phyloP scores from a whole-genome alignment of 1,140 invertebrate genomes.

The Cydia splendana region DNA sequence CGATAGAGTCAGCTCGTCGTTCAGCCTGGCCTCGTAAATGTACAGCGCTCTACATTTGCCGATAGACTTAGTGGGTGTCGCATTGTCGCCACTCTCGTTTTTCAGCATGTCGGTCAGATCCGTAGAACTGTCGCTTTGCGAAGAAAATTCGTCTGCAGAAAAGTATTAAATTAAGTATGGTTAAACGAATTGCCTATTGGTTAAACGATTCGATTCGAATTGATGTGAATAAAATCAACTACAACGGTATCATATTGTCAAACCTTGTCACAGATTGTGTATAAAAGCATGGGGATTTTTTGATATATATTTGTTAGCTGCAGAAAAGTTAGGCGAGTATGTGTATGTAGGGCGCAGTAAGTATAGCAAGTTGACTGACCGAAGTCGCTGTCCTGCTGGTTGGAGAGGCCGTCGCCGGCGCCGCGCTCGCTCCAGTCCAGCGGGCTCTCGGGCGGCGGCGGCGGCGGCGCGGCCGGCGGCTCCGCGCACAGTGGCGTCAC shows the following conservation, averaged over 20 bases:
- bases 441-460: slow-evolving; percentile 86
- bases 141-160: slow-evolving; percentile 86
- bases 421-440: slow-evolving; percentile 87
- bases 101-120: slow-evolving; percentile 73
- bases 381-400: slow-evolving; percentile 89
- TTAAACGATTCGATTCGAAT: no score
- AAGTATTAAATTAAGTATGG: neutral
- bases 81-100: slow-evolving; percentile 70
- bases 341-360: no score
- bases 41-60: slow-evolving; percentile 92
- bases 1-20: slow-evolving; percentile 92
- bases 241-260: no score
- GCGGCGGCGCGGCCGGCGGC: slow-evolving; percentile 81
- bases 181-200: no score
- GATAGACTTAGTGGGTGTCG: slow-evolving; percentile 58
- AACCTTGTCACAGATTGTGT: no score
- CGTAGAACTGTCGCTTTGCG: slow-evolving; percentile 83
- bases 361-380: slow-evolving; percentile 69
- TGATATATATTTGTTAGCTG: no score
- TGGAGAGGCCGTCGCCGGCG: slow-evolving; percentile 90
- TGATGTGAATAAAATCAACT: no score
- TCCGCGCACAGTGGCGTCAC: slow-evolving; percentile 58
- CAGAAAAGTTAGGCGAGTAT: no score
- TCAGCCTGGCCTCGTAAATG: slow-evolving; percentile 91
- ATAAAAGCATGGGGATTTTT: no score